phyloP scores from a whole-genome alignment of 2,797 vertebrate genomes.

The Sebastes dallii region DNA sequence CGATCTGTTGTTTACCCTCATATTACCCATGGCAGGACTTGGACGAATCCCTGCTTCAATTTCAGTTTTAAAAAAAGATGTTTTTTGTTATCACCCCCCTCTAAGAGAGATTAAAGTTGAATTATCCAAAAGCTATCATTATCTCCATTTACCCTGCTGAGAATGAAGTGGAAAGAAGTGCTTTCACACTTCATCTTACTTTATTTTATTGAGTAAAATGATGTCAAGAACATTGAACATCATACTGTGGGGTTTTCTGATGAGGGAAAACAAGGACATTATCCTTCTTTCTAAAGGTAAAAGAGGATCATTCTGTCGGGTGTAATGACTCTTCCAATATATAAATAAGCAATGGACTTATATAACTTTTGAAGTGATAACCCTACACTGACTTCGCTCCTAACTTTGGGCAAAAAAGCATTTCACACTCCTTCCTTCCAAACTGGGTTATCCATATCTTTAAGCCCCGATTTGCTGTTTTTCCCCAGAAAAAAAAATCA shows the following conservation, averaged over 20 bases:
- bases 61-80: slow-evolving; percentile 24
- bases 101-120: slow-evolving; percentile 1
- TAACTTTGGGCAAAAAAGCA: neutral
- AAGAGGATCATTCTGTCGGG: neutral
- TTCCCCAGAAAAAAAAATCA: slow-evolving; percentile 27
- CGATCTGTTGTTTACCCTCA: slow-evolving; percentile 58
- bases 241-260: neutral
- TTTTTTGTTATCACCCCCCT: slow-evolving; percentile 24
- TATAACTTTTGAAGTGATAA: slow-evolving; percentile 1
- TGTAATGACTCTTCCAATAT: neutral
- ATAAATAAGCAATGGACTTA: neutral
- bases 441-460: slow-evolving; percentile 39
- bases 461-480: slow-evolving; percentile 22
- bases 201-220: slow-evolving; percentile 12
- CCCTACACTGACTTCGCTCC: neutral
- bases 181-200: neutral
- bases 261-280: neutral
- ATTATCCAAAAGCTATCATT: slow-evolving; percentile 15
- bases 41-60: slow-evolving; percentile 34
- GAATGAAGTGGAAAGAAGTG: neutral
- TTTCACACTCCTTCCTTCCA: slow-evolving; percentile 25
- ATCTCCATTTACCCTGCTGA: slow-evolving; percentile 7
- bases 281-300: slow-evolving; percentile 13
- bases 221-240: neutral
- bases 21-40: slow-evolving; percentile 39